Percentiles rank a stretch among this genome's conserved stretches.
Evolutionary conservation across 2,888 invertebrate species (phyloP).

Genomic region (Euclidia mi): DNA sequence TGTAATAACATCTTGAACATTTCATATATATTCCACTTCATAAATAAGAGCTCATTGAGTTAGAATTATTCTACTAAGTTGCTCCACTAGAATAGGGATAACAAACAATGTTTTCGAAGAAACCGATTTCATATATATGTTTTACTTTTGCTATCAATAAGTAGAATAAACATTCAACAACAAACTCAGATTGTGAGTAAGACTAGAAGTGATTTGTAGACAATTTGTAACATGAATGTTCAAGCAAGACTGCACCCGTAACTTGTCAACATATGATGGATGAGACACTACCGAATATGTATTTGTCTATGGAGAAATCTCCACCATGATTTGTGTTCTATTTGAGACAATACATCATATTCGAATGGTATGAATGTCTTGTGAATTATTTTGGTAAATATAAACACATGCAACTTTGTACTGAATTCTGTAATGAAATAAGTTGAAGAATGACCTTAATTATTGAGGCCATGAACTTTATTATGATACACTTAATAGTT

Average conservation of each 20-base stretch:
- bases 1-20: no score
- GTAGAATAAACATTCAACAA: neutral
- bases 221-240: constrained; percentile 43
- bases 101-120: neutral
- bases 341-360: constrained; percentile 42
- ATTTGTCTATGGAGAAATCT: constrained; percentile 49
- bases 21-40: no score
- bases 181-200: constrained; percentile 28
- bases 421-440: no score
- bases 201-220: constrained; percentile 45
- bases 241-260: constrained; percentile 38
- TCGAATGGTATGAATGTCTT: constrained; percentile 30
- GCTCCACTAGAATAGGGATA: neutral
- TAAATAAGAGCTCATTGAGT: no score
- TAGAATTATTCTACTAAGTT: neutral
- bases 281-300: constrained; percentile 39
- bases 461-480: no score
- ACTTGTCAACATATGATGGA: constrained; percentile 50
- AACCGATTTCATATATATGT: neutral
- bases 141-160: constrained; percentile 1
- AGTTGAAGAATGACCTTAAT: no score
- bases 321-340: constrained; percentile 35
- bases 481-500: no score
- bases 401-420: no score
- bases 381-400: constrained; percentile 28